Conservation (phyloP, 2,888 invertebrate species). For the Eurytoma californica region DNA sequence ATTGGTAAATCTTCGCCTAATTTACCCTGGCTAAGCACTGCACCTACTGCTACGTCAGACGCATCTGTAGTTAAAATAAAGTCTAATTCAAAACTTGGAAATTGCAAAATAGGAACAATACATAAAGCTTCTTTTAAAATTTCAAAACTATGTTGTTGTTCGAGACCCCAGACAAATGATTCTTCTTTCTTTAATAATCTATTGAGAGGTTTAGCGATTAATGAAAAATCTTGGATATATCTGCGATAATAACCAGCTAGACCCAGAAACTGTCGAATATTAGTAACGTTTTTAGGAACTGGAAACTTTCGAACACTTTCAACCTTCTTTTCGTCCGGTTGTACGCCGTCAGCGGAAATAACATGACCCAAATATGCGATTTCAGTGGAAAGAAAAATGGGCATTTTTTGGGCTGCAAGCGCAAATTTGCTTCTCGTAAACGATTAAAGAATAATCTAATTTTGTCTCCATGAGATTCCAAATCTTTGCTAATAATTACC, state of each 20-base stretch:
- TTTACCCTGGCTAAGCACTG: too few species aligned
- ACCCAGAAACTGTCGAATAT: conserved; percentile 11
- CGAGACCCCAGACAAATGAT: neutral
- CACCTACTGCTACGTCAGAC: neutral
- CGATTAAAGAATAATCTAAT: too few species aligned
- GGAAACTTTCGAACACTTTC: neutral
- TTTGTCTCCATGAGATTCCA: too few species aligned
- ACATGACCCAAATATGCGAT: neutral
- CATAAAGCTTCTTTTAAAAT: conserved; percentile 3
- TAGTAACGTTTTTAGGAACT: neutral
- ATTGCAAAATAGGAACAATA: neutral
- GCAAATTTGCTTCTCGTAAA: too few species aligned
- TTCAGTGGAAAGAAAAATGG: too few species aligned
- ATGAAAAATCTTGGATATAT: conserved; percentile 11
- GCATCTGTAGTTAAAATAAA: neutral
- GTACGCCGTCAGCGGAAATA: neutral
- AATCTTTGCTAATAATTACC: too few species aligned
- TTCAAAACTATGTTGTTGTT: neutral
- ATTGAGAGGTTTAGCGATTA: neutral
- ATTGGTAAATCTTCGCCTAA: too few species aligned
- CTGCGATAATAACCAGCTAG: conserved; percentile 10
- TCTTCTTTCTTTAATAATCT: neutral
- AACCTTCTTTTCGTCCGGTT: conserved; percentile 14
- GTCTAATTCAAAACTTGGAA: neutral
- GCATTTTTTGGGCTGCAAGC: too few species aligned